Base-by-base conservation (phyloP, 2,888 invertebrate species). In the Priocnemis perturbator region DNA sequence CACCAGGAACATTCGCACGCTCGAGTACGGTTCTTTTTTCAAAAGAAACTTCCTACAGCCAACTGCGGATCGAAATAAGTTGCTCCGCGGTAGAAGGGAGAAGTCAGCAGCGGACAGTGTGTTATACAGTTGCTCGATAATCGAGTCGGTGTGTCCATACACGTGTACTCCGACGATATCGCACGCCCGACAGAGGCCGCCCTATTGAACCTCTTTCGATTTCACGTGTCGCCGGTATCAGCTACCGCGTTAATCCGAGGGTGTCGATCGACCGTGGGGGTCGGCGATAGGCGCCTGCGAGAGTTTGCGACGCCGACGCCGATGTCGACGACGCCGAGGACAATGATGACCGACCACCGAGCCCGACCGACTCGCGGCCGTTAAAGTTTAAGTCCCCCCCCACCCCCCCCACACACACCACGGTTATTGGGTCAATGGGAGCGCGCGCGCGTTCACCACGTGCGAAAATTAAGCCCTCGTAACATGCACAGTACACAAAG, bases 361-460 rank as follows among this genome's bases (percentile, higher is more conserved):
- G 23, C 55, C 50, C 50, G 50, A 50, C 37, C 26, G 23, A 50
- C 20, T 58, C 30, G n/a, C 57, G 44, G 60, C 48, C 64, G 70
- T 73, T 70, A 70, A 73, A 73, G 64, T 73, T 77, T 75, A 77
- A 77, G 75, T 73, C 67, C 50, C 61, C 20, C 26, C 26, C 5
- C n/a, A n/a, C n/a, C n/a, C n/a, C n/a, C n/a, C n/a, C n/a, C n/a
- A n/a, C n/a, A n/a, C n/a, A n/a, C n/a, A 64, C 37, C 11, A 9
- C 1, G 61, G 73, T 78, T 78, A 78, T 69, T 69, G 65, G 78
- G 75, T 73, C 67, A 66, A 69, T 63, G 59, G 69, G 56, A 4
- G 48, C 60, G 4, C 50, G 60, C 19, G 19, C 60, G 55, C 37
- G 67, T 55, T 48, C 59, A 58, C 66, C 64, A 48, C 44, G 64